A percentile compares a stretch with the other conserved stretches of the same genome.
These are phyloP conservation scores for Cercocebus atys DNA, from an alignment of 2,113 vertebrate species.

Conservation along the genomic window DNA sequence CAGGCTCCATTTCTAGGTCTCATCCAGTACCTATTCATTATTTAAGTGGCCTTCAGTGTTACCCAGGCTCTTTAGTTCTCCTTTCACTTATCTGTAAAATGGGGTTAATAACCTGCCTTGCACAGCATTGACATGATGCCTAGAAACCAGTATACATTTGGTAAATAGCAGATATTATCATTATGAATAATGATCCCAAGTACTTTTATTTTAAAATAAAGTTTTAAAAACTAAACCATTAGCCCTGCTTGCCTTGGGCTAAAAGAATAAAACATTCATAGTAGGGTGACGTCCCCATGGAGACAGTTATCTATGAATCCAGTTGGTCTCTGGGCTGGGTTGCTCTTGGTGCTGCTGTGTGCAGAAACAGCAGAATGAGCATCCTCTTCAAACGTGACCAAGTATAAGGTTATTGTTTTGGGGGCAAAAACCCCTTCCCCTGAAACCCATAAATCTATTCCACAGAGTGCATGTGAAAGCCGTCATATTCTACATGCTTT, in stretches of 20 bases:
- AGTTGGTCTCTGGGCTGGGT: background rate
- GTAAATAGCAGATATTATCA: background rate
- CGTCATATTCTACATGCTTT: background rate
- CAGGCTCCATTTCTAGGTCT: background rate
- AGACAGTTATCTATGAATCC: background rate
- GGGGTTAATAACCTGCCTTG: background rate
- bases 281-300: background rate
- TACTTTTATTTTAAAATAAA: conserved; percentile 28
- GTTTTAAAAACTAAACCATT: background rate
- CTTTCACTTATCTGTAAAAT: background rate
- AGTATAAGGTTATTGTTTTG: background rate
- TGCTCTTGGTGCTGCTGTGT: background rate
- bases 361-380: background rate
- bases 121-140: background rate
- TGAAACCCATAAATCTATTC: background rate
- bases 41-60: background rate
- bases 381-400: background rate
- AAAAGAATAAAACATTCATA: conserved; percentile 12
- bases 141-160: background rate
- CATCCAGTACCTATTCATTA: background rate
- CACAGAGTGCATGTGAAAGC: background rate
- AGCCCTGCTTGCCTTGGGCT: background rate
- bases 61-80: background rate
- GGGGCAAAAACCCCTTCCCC: background rate
- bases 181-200: background rate